These are phyloP conservation scores for Elachura formosa DNA, from an alignment of 2,113 vertebrate species.

Conservation along the genomic window DNA sequence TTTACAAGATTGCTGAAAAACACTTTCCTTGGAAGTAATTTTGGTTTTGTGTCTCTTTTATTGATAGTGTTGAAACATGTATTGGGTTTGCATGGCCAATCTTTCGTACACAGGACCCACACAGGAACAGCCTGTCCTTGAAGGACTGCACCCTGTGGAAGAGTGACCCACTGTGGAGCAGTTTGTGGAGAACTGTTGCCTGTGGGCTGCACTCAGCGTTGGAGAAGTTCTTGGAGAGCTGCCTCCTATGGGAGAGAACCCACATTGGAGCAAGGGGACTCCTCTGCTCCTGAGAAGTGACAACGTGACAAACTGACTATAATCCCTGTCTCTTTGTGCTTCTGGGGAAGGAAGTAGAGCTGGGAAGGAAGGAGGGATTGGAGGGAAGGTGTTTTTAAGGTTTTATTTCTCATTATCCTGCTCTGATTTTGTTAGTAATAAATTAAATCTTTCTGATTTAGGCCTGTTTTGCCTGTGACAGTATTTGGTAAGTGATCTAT, in stretches of 20 bases:
- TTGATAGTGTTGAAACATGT: background rate
- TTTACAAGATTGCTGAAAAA: background rate
- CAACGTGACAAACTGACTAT: background rate
- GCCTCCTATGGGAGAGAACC: background rate
- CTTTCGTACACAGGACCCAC: rapidly evolving
- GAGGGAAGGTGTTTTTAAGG: background rate
- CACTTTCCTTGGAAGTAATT: background rate
- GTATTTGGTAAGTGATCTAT: background rate
- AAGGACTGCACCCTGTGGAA: background rate
- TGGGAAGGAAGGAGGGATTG: background rate
- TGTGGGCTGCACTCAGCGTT: background rate
- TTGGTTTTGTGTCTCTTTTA: background rate
- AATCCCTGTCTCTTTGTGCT: background rate
- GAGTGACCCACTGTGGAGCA: background rate
- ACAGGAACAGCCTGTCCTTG: background rate
- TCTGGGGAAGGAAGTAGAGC: background rate
- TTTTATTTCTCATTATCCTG: background rate
- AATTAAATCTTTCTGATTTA: background rate
- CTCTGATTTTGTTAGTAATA: background rate
- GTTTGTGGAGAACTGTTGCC: background rate
- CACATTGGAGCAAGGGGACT: background rate
- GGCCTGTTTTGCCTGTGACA: background rate
- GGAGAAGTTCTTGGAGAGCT: background rate
- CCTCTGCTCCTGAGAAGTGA: background rate
- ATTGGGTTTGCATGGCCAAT: rapidly evolving